Evolutionary conservation across 2,888 invertebrate genomes (phyloP).

Genomic region (Coelinius sp.): DNA sequence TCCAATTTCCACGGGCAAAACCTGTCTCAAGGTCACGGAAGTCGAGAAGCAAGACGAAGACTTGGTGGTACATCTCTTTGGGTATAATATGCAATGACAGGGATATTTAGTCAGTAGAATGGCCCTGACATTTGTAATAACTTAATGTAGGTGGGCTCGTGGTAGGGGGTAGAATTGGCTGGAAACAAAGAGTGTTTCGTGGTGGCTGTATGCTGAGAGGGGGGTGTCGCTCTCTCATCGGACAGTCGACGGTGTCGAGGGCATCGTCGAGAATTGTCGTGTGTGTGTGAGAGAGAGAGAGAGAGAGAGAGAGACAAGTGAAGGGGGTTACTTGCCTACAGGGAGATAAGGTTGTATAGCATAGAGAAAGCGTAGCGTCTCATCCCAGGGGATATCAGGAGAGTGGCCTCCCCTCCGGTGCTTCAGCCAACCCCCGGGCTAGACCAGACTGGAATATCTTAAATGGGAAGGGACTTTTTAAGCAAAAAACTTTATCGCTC

Average conservation of each 20-base stretch:
- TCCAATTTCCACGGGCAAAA: background rate
- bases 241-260: conserved; percentile 24
- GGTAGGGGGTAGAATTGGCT: conserved; percentile 3
- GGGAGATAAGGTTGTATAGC: conserved; percentile 60
- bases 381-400: conserved; percentile 67
- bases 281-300: no score
- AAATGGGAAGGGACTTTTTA: conserved; percentile 60
- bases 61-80: background rate
- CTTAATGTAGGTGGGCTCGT: conserved; percentile 3
- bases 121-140: background rate
- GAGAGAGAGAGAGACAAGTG: background rate
- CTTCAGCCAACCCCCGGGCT: conserved; percentile 56
- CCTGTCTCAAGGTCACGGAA: background rate
- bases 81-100: background rate
- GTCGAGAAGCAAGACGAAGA: background rate
- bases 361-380: conserved; percentile 49
- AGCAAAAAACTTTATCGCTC: conserved; percentile 60
- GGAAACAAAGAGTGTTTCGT: conserved; percentile 5
- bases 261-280: background rate
- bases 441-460: conserved; percentile 66
- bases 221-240: conserved; percentile 12
- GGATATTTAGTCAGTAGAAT: background rate
- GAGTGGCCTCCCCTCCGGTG: conserved; percentile 58
- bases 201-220: background rate
- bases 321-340: conserved; percentile 39